Base-by-base conservation (phyloP, 2,888 invertebrate genomes). In the Brachyptera putata region DNA sequence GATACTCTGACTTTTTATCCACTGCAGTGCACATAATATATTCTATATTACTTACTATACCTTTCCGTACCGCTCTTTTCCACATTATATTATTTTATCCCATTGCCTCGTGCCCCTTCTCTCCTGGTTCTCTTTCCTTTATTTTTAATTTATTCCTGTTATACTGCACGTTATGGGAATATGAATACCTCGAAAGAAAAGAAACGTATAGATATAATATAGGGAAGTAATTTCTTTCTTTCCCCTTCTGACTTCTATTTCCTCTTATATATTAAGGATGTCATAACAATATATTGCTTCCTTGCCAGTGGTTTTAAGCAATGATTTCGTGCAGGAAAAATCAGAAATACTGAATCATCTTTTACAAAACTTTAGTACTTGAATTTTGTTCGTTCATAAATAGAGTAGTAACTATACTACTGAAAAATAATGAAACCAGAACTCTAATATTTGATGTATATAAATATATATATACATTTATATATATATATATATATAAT, bases 151-250 rank as follows among this genome's bases (percentile, higher is more conserved):
- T 30, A 30, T 30, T 30, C 30, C 30, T 30, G 30, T 46, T 46
- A 22, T 21, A 46, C 9, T 24, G 3, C 46, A 24, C 46, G 22
- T 46, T 46, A 46, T 46, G 46, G 24, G 22, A 46, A 46, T 46
- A 46, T 24, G 46, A 21, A 46, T 46, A n/a, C 46, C 24, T 46
- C n/a, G 5, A n/a, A n/a, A 24, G 21, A 46, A 46, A 46, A 46
- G 46, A 46, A 46, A 21, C 7, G 11, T 46, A 24, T n/a, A 46
- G 24, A 46, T 13, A 24, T 46, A 46, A 24, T 24, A 22, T 22
- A 24, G 46, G 24, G 22, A 46, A 21, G 18, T 21, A 46, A 21
- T 46, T 46, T 22, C 46, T 46, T 24, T 46, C 46, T 46, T 46
- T 46, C 24, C 41, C 24, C 22, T 16, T 46, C 46, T 21, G 24